phyloP scores from a whole-genome alignment of 2,888 invertebrate species.

The Spodoptera picta region DNA sequence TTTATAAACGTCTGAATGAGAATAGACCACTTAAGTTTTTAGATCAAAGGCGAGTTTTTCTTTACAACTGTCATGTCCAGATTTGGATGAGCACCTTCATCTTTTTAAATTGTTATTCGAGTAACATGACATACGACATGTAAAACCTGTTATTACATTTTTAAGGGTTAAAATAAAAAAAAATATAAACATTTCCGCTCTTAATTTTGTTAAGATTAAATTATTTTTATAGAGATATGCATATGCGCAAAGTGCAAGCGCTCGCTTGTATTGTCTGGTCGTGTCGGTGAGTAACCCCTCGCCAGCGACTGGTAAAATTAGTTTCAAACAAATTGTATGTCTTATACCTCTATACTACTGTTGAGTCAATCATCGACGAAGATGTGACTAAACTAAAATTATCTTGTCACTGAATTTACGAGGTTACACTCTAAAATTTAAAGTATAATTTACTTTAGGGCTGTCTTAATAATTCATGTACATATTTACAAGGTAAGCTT shows the following conservation, averaged over 20 bases:
- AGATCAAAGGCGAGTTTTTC: background rate
- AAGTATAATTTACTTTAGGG: too few species aligned
- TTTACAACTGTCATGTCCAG: too few species aligned
- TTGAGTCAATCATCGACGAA: conserved; percentile 24
- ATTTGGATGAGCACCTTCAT: background rate
- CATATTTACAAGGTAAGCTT: too few species aligned
- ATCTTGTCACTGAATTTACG: conserved; percentile 20
- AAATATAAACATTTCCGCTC: background rate
- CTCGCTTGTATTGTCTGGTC: conserved; percentile 50
- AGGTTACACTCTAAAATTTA: background rate
- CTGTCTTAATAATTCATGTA: too few species aligned
- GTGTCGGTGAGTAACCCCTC: conserved; percentile 57
- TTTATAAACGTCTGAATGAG: background rate
- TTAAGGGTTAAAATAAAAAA: background rate
- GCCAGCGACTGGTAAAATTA: conserved; percentile 57
- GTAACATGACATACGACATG: too few species aligned
- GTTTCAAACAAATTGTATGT: conserved; percentile 54
- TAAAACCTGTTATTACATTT: too few species aligned
- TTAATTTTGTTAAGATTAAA: conserved; percentile 16
- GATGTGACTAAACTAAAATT: conserved; percentile 28
- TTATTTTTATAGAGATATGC: background rate
- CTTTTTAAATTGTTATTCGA: too few species aligned
- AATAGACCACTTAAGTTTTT: background rate
- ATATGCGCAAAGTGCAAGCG: conserved; percentile 26
- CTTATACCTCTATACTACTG: conserved; percentile 32